These are phyloP conservation scores for Proteles cristata DNA, from an alignment of 2,113 vertebrate species.

Conservation along the genomic window DNA sequence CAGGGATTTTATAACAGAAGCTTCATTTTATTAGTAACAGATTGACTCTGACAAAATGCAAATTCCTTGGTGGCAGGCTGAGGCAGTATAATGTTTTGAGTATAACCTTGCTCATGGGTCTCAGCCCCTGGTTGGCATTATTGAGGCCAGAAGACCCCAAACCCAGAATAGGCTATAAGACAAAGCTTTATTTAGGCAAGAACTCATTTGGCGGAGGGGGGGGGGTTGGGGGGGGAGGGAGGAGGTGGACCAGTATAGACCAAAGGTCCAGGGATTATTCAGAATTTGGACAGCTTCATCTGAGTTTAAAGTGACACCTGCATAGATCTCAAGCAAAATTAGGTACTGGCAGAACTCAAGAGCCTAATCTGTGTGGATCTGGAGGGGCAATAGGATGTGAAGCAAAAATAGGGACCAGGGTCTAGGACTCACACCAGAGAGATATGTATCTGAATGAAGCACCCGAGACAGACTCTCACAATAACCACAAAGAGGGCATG, in stretches of 20 bases:
- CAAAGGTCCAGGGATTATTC: background rate
- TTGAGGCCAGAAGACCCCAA: background rate
- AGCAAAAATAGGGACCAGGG: background rate
- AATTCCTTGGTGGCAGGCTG: background rate
- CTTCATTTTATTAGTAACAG: constrained; percentile 29
- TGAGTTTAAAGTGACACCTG: background rate
- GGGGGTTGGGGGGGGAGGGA: background rate
- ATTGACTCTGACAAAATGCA: background rate
- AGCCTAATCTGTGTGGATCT: background rate
- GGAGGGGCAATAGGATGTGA: background rate
- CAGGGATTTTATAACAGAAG: background rate
- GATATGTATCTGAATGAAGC: background rate
- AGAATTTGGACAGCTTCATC: background rate
- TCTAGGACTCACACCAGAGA: background rate
- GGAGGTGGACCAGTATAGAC: background rate
- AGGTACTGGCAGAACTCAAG: background rate
- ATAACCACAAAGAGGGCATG: background rate
- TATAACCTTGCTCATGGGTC: background rate
- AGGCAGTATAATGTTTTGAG: background rate
- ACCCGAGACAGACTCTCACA: background rate
- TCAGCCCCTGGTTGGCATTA: background rate
- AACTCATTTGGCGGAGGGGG: background rate
- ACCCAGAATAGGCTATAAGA: background rate
- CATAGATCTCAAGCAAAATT: background rate
- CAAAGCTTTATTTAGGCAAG: background rate